Evolutionary conservation across 2,797 vertebrate species (phyloP).

Genomic region (Kryptolebias ocellatus): DNA sequence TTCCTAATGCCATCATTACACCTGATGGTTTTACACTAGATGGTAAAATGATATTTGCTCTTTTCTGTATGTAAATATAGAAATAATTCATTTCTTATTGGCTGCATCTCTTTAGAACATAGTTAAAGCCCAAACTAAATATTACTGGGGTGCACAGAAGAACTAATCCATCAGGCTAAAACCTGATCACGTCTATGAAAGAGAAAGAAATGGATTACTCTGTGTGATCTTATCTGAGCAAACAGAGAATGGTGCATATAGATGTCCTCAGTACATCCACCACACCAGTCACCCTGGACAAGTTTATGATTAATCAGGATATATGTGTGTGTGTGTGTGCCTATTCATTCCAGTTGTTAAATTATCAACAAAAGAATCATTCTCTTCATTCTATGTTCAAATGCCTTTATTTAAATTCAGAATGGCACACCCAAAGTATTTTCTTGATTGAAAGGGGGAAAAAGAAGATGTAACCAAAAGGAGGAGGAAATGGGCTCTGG

Average conservation of each 20-base stretch:
- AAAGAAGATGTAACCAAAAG: neutral
- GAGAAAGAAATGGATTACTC: neutral
- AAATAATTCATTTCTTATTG: neutral
- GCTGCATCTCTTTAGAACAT: too few species aligned
- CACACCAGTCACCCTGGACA: conserved; percentile 1
- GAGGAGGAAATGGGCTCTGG: conserved; percentile 7
- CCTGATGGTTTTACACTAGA: neutral
- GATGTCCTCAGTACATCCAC: conserved; percentile 20
- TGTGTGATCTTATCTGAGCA: conserved; percentile 20
- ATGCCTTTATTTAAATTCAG: neutral
- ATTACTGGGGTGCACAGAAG: neutral
- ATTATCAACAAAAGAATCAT: neutral
- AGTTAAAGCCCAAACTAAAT: neutral
- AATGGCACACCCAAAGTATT: too few species aligned
- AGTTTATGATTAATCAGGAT: too few species aligned
- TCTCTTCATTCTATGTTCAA: neutral
- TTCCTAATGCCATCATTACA: neutral
- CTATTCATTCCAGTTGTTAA: neutral
- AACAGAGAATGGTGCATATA: neutral
- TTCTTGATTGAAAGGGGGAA: neutral
- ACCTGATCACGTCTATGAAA: conserved; percentile 14
- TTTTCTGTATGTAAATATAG: too few species aligned
- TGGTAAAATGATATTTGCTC: neutral
- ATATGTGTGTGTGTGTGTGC: neutral
- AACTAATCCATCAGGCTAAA: neutral